phyloP scores from a whole-genome alignment of 2,888 invertebrate genomes.

The Chrysotoxum bicinctum region DNA sequence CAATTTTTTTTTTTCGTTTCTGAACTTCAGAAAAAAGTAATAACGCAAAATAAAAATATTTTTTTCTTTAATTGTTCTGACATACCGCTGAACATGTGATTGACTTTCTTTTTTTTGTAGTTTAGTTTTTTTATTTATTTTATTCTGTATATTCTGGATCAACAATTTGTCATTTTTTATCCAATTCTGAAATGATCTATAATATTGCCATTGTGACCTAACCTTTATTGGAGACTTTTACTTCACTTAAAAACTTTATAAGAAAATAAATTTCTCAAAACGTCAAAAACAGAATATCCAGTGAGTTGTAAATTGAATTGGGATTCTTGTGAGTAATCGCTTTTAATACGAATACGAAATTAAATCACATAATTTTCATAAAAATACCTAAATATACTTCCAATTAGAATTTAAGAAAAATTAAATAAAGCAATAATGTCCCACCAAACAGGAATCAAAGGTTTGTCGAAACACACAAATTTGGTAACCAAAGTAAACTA shows the following conservation, averaged over 20 bases:
- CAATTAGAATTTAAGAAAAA: constrained; percentile 36
- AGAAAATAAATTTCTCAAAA: constrained; percentile 51
- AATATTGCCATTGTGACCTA: neutral
- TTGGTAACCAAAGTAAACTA: neutral
- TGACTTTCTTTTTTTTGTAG: too few species aligned
- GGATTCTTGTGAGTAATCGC: constrained; percentile 63
- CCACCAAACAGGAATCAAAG: constrained; percentile 95
- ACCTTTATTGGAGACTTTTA: constrained; percentile 35
- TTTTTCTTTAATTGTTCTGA: too few species aligned
- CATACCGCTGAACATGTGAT: too few species aligned
- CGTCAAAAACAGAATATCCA: constrained; percentile 43
- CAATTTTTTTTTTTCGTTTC: too few species aligned
- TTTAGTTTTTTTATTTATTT: too few species aligned
- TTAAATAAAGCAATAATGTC: constrained; percentile 86
- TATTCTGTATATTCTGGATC: too few species aligned
- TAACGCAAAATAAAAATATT: too few species aligned
- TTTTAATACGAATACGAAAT: neutral
- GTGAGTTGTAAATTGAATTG: neutral
- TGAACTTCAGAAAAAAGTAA: too few species aligned
- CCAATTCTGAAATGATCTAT: too few species aligned
- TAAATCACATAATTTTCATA: neutral
- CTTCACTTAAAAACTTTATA: neutral
- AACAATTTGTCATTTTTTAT: too few species aligned
- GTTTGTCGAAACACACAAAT: constrained; percentile 81
- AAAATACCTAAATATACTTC: neutral